Percentiles rank a stretch among this genome's conserved stretches.
Evolutionary conservation across 2,113 vertebrate genomes (phyloP).

Genomic region (Xyrauchen texanus): DNA sequence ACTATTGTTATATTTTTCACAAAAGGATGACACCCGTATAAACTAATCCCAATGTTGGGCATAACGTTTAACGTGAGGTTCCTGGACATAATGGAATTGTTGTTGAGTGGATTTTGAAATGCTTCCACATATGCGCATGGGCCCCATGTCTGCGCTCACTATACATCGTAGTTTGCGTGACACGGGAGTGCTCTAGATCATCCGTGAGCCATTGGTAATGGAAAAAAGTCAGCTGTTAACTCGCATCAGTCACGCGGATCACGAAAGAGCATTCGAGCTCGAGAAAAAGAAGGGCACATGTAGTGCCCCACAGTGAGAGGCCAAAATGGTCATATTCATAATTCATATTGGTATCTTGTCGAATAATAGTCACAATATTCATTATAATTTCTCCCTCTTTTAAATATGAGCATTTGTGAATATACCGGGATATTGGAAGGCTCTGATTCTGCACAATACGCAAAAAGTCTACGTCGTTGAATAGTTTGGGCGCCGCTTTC

Average conservation of each 20-base stretch:
- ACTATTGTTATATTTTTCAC: slow-evolving; percentile 10
- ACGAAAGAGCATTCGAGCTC: slow-evolving; percentile 65
- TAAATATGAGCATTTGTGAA: too few species aligned
- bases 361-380: too few species aligned
- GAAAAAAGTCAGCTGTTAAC: slow-evolving; percentile 73
- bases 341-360: background rate
- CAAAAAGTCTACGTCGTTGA: background rate
- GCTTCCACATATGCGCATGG: slow-evolving; percentile 1
- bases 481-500: background rate
- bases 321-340: background rate
- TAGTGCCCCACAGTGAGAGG: background rate
- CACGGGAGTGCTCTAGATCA: slow-evolving; percentile 68
- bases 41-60: background rate
- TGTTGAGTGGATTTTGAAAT: background rate
- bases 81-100: background rate
- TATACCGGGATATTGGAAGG: too few species aligned
- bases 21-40: background rate
- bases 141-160: slow-evolving; percentile 36
- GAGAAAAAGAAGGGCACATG: slow-evolving; percentile 59
- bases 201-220: slow-evolving; percentile 73
- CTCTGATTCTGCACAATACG: too few species aligned
- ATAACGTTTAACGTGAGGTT: too few species aligned
- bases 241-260: slow-evolving; percentile 72
- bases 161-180: slow-evolving; percentile 65
- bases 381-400: too few species aligned